Evolutionary conservation across 1,140 invertebrate species (phyloP).

Genomic region (Ooceraea biroi): DNA sequence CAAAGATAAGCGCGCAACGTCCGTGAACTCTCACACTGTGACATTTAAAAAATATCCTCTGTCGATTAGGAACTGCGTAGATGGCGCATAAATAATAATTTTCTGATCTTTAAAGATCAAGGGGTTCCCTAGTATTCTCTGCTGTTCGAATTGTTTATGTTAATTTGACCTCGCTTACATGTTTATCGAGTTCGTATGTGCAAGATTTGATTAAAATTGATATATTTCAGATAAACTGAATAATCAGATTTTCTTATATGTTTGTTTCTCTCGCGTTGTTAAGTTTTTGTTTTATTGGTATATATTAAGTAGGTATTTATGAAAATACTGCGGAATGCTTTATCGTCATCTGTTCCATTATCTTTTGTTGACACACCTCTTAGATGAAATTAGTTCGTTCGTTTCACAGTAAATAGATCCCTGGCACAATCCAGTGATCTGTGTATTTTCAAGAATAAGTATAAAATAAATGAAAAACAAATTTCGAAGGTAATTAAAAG

Average conservation of each 20-base stretch:
- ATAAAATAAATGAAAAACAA: constrained; percentile 19
- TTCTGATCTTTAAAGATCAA: constrained; percentile 41
- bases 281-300: constrained; percentile 1
- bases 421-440: background rate
- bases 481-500: constrained; percentile 8
- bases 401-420: background rate
- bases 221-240: background rate
- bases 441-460: background rate
- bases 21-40: constrained; percentile 44
- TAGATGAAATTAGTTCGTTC: constrained; percentile 17
- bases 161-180: background rate
- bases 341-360: constrained; percentile 12
- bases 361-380: background rate
- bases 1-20: constrained; percentile 37
- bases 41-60: constrained; percentile 50
- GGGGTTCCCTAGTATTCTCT: background rate
- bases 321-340: background rate
- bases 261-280: background rate
- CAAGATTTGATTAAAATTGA: constrained; percentile 17
- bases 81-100: constrained; percentile 41
- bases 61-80: background rate
- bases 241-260: constrained; percentile 24
- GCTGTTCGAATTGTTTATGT: background rate
- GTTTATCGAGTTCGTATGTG: background rate
- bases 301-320: background rate